phyloP scores from a whole-genome alignment of 1,140 invertebrate species.

The Temnothorax curvispinosus region DNA sequence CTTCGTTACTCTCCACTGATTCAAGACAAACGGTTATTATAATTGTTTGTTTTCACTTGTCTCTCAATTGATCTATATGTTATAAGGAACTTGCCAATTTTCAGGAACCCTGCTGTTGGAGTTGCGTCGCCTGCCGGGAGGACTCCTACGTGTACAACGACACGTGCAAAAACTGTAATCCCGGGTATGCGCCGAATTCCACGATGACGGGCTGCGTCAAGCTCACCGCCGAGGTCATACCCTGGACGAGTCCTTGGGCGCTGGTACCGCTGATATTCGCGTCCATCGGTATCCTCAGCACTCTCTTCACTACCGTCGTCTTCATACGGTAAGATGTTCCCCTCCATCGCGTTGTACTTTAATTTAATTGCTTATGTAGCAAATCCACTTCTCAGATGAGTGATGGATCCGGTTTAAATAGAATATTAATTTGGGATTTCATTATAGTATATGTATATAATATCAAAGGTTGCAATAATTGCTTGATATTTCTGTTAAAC shows the following conservation, averaged over 20 bases:
- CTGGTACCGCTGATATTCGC: conserved; percentile 87
- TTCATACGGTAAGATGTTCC: conserved; percentile 86
- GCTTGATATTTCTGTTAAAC: background rate
- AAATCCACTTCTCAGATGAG: background rate
- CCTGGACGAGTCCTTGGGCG: conserved; percentile 88
- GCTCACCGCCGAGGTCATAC: conserved; percentile 85
- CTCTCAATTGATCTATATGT: background rate
- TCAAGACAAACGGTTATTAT: background rate
- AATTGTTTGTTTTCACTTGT: background rate
- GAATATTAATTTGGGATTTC: background rate
- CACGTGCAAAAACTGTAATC: conserved; percentile 86
- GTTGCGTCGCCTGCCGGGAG: conserved; percentile 88
- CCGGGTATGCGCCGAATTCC: conserved; percentile 87
- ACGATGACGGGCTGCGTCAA: conserved; percentile 86
- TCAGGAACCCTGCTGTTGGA: conserved; percentile 89
- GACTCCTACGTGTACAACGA: conserved; percentile 88
- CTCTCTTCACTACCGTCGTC: conserved; percentile 88
- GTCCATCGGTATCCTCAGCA: conserved; percentile 87
- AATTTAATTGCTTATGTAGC: background rate
- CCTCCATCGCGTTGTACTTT: background rate
- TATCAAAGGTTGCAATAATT: background rate
- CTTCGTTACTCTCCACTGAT: background rate
- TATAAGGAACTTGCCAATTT: background rate
- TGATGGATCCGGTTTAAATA: background rate
- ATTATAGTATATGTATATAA: background rate